Evolutionary conservation across 2,797 vertebrate genomes (phyloP).

Genomic region (Crenuchus spilurus): DNA sequence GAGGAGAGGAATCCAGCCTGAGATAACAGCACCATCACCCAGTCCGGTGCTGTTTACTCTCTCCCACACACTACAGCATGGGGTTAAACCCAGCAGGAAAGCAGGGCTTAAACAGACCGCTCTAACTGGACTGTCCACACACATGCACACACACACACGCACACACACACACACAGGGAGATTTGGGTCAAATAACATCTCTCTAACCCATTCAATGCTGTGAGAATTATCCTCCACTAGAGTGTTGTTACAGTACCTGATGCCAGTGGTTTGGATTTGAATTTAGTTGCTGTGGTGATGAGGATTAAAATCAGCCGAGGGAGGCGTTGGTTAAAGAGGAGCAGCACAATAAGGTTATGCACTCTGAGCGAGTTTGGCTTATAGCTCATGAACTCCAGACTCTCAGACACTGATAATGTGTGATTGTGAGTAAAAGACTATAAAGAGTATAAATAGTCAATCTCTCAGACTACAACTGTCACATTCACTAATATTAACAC

Average conservation of each 20-base stretch:
- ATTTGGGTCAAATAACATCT: constrained; percentile 21
- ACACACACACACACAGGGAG: neutral
- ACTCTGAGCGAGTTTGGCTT: neutral
- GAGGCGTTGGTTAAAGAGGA: constrained; percentile 10
- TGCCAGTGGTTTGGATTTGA: constrained; percentile 62
- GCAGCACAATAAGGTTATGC: constrained; percentile 23
- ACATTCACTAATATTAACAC: too few species aligned
- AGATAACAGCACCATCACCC: constrained; percentile 39
- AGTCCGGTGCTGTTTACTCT: constrained; percentile 29
- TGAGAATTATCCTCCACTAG: constrained; percentile 27
- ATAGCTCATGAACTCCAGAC: constrained; percentile 2
- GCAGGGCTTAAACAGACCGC: constrained; percentile 13
- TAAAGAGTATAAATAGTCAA: too few species aligned
- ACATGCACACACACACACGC: constrained; percentile 21
- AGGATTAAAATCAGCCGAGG: constrained; percentile 47
- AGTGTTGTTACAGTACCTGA: constrained; percentile 59
- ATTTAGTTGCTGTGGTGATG: constrained; percentile 56
- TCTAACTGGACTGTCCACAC: neutral
- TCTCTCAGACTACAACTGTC: too few species aligned
- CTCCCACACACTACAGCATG: neutral
- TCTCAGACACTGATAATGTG: too few species aligned
- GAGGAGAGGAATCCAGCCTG: constrained; percentile 38
- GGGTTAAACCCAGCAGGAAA: constrained; percentile 14
- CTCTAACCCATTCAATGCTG: constrained; percentile 16
- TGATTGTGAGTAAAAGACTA: too few species aligned